Percentiles rank a stretch among this genome's conserved stretches.
Evolutionary conservation across 2,113 vertebrate species (phyloP).

Genomic region (Antennarius striatus): DNA sequence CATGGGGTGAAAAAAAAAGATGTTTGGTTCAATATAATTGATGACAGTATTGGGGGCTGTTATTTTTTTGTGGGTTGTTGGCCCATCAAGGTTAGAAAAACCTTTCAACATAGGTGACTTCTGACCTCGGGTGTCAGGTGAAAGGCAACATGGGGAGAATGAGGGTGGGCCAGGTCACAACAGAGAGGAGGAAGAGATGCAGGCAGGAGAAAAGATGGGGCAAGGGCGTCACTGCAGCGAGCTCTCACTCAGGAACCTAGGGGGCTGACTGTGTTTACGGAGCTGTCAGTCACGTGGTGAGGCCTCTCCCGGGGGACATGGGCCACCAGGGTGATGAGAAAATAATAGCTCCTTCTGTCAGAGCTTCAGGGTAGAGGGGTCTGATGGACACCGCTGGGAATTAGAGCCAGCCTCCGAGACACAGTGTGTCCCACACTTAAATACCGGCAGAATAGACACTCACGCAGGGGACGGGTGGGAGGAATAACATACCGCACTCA

Average conservation of each 20-base stretch:
- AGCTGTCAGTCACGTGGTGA: constrained; percentile 73
- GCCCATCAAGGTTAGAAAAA: constrained; percentile 63
- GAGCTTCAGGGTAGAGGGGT: constrained; percentile 78
- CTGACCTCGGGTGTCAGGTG: constrained; percentile 62
- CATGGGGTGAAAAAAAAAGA: not conserved
- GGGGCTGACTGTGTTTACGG: constrained; percentile 70
- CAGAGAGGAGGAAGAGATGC: constrained; percentile 31
- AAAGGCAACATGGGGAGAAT: constrained; percentile 59
- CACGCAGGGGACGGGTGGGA: constrained; percentile 6
- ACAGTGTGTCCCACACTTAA: constrained; percentile 63
- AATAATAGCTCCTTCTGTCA: constrained; percentile 84
- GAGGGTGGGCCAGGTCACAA: constrained; percentile 61
- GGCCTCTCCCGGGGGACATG: constrained; percentile 66
- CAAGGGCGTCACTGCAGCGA: constrained; percentile 35
- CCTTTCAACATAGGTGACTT: constrained; percentile 60
- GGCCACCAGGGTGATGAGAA: constrained; percentile 71
- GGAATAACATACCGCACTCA: constrained; percentile 9
- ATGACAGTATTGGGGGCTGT: constrained; percentile 14
- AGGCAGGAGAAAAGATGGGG: constrained; percentile 36
- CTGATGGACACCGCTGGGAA: constrained; percentile 80
- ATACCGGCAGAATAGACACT: constrained; percentile 46
- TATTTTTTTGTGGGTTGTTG: constrained; percentile 20
- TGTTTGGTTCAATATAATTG: constrained; percentile 16
- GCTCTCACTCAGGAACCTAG: constrained; percentile 62
- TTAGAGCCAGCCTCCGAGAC: constrained; percentile 70